Evolutionary conservation across 2,797 vertebrate species (phyloP).

Genomic region (Euthynnus affinis): DNA sequence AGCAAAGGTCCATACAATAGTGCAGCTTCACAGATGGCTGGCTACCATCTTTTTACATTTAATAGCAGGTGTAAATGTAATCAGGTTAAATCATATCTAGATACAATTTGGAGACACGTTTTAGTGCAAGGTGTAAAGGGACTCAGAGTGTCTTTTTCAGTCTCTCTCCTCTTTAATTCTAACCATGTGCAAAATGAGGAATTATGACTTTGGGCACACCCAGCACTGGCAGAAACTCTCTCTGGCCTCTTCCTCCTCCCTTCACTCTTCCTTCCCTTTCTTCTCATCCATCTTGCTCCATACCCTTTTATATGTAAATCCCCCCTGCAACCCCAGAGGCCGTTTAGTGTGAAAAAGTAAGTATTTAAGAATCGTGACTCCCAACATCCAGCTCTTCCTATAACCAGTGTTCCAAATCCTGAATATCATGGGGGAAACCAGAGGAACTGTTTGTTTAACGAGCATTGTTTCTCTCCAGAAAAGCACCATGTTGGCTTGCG

Average conservation of each 20-base stretch:
- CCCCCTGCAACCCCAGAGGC: slow-evolving; percentile 49
- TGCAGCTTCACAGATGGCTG: no score
- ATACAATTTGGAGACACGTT: no score
- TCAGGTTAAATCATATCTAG: no score
- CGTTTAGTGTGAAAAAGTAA: slow-evolving; percentile 66
- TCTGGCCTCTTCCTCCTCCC: slow-evolving; percentile 17
- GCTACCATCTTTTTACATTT: no score
- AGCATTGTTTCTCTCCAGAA: slow-evolving; percentile 51
- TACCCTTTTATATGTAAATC: slow-evolving; percentile 77
- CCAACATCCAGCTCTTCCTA: slow-evolving; percentile 50
- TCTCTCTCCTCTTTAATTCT: slow-evolving; percentile 25
- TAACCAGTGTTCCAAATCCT: slow-evolving; percentile 42
- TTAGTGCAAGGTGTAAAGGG: no score
- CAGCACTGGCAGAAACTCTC: slow-evolving; percentile 26
- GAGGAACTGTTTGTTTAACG: slow-evolving; percentile 65
- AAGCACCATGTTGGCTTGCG: slow-evolving; percentile 40
- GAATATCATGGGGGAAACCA: slow-evolving; percentile 49
- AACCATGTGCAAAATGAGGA: slow-evolving; percentile 27
- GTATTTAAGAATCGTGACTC: slow-evolving; percentile 66
- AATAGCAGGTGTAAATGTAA: no score
- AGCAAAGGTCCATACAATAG: no score
- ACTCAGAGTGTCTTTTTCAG: slow-evolving; percentile 10
- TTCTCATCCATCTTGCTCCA: slow-evolving; percentile 21
- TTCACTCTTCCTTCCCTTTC: slow-evolving; percentile 9
- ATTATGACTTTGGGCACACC: slow-evolving; percentile 36